These are phyloP conservation scores for Sanderia malayensis DNA, from an alignment of 30 jellyfish, hydroid and myxozoan species.

Conservation along the genomic window DNA sequence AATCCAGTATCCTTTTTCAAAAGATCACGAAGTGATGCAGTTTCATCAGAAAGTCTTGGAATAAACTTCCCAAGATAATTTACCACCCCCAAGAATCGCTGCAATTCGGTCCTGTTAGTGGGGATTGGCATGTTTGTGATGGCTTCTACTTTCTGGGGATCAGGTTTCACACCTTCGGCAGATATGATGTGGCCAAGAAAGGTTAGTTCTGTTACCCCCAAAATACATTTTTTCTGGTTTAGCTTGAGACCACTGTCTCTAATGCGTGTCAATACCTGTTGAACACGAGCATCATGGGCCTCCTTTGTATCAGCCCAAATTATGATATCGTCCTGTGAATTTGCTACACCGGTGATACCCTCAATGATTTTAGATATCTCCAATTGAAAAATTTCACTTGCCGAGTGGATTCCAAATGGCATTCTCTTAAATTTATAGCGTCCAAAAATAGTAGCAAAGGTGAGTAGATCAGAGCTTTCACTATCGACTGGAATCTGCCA, in stretches of 20 bases:
- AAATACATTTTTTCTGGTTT: slow-evolving; percentile 16
- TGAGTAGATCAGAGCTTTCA: slow-evolving; percentile 13
- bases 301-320: slow-evolving; percentile 21
- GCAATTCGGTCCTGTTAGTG: slow-evolving; percentile 25
- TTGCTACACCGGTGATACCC: slow-evolving; percentile 31
- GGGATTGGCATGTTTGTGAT: slow-evolving; percentile 42
- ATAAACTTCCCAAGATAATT: slow-evolving; percentile 46
- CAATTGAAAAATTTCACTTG: slow-evolving; percentile 13
- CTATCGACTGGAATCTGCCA: slow-evolving; percentile 33
- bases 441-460: slow-evolving; percentile 6
- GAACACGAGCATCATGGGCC: slow-evolving; percentile 12
- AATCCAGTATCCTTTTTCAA: slow-evolving; percentile 24
- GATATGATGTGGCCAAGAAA: slow-evolving; percentile 49
- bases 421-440: slow-evolving; percentile 11
- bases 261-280: background rate
- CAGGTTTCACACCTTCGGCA: slow-evolving; percentile 56
- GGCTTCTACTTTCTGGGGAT: slow-evolving; percentile 47
- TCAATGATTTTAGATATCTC: slow-evolving; percentile 5
- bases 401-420: slow-evolving; percentile 32
- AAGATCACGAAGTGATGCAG: slow-evolving; percentile 18
- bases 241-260: slow-evolving; percentile 29
- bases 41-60: slow-evolving; percentile 34
- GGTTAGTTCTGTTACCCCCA: slow-evolving; percentile 37
- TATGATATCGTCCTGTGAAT: slow-evolving; percentile 21
- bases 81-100: slow-evolving; percentile 50